A percentile compares a stretch with the other conserved stretches of the same genome.
Evolutionary conservation across 2,888 invertebrate genomes (phyloP).

Genomic region (Tenodera sinensis): DNA sequence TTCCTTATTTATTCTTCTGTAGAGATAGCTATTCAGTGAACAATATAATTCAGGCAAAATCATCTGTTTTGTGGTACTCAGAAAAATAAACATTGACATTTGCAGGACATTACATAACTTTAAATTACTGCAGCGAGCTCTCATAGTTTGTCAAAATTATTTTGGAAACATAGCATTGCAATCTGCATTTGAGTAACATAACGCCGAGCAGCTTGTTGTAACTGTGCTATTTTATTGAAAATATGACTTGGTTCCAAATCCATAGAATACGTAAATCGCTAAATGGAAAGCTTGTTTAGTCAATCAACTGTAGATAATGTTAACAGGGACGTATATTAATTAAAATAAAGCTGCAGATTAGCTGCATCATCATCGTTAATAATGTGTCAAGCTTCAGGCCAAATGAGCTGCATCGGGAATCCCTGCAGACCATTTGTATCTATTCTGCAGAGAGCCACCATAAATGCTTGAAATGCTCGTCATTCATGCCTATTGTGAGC

Average conservation of each 20-base stretch:
- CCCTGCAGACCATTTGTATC: neutral
- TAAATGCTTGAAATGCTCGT: neutral
- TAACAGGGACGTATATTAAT: neutral
- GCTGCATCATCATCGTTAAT: neutral
- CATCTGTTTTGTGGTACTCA: too few species aligned
- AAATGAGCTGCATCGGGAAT: neutral
- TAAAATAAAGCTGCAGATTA: neutral
- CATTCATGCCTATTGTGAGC: neutral
- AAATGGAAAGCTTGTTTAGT: neutral
- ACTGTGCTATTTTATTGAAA: neutral
- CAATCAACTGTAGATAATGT: neutral
- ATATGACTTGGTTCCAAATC: neutral
- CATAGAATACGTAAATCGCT: neutral
- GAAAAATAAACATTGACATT: neutral
- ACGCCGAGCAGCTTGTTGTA: neutral
- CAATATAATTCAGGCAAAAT: too few species aligned
- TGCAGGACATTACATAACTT: neutral
- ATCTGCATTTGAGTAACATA: neutral
- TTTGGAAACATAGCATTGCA: neutral
- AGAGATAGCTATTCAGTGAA: too few species aligned
- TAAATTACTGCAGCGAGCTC: neutral
- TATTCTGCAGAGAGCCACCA: neutral
- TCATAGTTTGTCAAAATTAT: neutral
- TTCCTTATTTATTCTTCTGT: too few species aligned
- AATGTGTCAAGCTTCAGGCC: neutral